Evolutionary conservation across 2,113 vertebrate genomes (phyloP).

Genomic region (Entomyzon cyanotis): DNA sequence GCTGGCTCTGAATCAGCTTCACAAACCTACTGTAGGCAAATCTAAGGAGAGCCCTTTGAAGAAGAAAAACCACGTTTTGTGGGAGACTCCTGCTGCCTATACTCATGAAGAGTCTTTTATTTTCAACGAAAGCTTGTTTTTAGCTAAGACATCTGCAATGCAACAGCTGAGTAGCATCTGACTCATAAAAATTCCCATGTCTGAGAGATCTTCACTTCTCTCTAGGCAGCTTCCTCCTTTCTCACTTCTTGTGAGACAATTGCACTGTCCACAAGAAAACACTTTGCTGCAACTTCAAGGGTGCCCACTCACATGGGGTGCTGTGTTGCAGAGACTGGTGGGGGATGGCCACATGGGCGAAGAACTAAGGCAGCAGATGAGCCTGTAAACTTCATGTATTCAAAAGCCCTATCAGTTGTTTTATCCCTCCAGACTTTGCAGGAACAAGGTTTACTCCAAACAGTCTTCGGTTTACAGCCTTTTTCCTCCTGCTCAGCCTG

Average conservation of each 20-base stretch:
- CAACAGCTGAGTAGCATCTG: slow-evolving; percentile 34
- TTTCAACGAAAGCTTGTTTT: background rate
- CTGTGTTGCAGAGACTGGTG: background rate
- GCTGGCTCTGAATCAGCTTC: background rate
- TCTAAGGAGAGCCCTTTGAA: slow-evolving; percentile 16
- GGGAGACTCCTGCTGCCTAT: background rate
- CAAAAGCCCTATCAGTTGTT: background rate
- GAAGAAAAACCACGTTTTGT: slow-evolving; percentile 16
- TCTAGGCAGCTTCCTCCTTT: slow-evolving; percentile 22
- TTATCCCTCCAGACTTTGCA: background rate
- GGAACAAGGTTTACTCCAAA: background rate
- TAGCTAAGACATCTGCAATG: slow-evolving; percentile 13
- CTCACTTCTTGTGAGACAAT: background rate
- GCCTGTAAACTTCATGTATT: rapidly evolving
- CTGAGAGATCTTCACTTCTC: slow-evolving; percentile 35
- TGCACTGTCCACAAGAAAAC: background rate
- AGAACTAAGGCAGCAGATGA: background rate
- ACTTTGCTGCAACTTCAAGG: background rate
- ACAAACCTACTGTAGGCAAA: background rate
- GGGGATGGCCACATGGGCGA: background rate
- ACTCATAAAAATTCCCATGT: background rate
- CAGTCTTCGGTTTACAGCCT: background rate
- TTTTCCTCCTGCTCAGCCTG: background rate
- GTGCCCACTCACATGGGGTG: background rate
- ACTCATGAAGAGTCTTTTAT: background rate